These are phyloP conservation scores for Agrilus mali DNA, from an alignment of 2,888 invertebrate species.

Conservation along the genomic window DNA sequence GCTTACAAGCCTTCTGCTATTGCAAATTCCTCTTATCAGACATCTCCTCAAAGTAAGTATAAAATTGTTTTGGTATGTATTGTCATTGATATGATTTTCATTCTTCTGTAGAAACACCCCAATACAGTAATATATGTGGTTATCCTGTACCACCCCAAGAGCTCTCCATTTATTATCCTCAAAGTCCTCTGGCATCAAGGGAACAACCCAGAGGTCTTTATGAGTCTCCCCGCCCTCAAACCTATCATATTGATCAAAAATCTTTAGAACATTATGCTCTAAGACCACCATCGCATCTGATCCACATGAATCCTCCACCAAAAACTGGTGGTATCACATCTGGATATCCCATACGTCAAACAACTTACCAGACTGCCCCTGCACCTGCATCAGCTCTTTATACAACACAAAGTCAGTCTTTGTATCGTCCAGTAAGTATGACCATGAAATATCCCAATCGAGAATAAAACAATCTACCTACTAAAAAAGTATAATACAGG, in stretches of 20 bases:
- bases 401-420: slow-evolving; percentile 29
- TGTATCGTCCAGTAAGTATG: slow-evolving; percentile 28
- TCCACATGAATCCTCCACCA: slow-evolving; percentile 43
- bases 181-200: slow-evolving; percentile 19
- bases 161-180: slow-evolving; percentile 32
- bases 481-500: background rate
- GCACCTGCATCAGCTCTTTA: slow-evolving; percentile 27
- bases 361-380: slow-evolving; percentile 31
- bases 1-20: slow-evolving; percentile 36
- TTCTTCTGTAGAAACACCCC: slow-evolving; percentile 38
- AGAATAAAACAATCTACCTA: slow-evolving; percentile 9
- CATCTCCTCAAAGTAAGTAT: slow-evolving; percentile 44
- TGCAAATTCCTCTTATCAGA: slow-evolving; percentile 47
- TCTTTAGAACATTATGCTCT: slow-evolving; percentile 30
- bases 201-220: slow-evolving; percentile 28
- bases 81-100: slow-evolving; percentile 1
- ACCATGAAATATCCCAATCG: slow-evolving; percentile 23
- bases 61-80: background rate
- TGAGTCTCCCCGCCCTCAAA: slow-evolving; percentile 25
- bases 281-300: slow-evolving; percentile 39
- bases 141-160: slow-evolving; percentile 39
- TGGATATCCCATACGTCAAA: slow-evolving; percentile 67
- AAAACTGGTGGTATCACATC: slow-evolving; percentile 74
- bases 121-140: slow-evolving; percentile 37
- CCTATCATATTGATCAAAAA: slow-evolving; percentile 31